A percentile compares a stretch with the other conserved stretches of the same genome.
Conservation (phyloP, 2,888 invertebrate genomes). For the Drepanosiphum platanoidis region DNA sequence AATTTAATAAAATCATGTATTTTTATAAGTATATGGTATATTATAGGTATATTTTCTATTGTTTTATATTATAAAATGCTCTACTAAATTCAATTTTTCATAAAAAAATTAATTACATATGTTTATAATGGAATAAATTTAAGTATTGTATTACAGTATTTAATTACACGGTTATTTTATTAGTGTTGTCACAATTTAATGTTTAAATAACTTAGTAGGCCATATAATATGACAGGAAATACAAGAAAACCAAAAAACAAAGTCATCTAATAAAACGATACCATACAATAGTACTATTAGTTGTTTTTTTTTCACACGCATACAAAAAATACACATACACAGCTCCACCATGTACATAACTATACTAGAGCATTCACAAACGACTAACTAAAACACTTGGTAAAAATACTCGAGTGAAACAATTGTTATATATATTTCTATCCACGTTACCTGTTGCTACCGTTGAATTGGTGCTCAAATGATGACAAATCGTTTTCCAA, state of each 20-base stretch:
- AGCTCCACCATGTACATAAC: neutral
- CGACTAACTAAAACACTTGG: neutral
- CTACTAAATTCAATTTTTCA: too few relatives aligned
- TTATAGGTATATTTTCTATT: neutral
- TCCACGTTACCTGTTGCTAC: conserved; percentile 27
- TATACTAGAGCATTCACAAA: neutral
- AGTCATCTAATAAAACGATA: neutral
- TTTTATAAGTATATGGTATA: neutral
- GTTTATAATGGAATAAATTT: too few relatives aligned
- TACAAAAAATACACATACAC: neutral
- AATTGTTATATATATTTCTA: neutral
- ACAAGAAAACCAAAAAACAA: neutral
- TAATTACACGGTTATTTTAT: neutral
- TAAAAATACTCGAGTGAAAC: neutral
- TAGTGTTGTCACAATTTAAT: neutral
- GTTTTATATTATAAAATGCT: neutral
- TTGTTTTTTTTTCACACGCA: neutral
- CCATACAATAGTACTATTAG: neutral
- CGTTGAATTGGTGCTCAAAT: conserved; percentile 48
- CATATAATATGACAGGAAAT: neutral
- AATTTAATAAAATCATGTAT: neutral
- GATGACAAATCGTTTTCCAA: conserved; percentile 45
- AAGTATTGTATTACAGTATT: too few relatives aligned
- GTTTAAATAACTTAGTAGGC: neutral
- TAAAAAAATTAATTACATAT: too few relatives aligned